Evolutionary conservation across 2,113 vertebrate species (phyloP), one percentile per base, ranked within the genome.

Genomic region (Agapornis roseicollis): DNA sequence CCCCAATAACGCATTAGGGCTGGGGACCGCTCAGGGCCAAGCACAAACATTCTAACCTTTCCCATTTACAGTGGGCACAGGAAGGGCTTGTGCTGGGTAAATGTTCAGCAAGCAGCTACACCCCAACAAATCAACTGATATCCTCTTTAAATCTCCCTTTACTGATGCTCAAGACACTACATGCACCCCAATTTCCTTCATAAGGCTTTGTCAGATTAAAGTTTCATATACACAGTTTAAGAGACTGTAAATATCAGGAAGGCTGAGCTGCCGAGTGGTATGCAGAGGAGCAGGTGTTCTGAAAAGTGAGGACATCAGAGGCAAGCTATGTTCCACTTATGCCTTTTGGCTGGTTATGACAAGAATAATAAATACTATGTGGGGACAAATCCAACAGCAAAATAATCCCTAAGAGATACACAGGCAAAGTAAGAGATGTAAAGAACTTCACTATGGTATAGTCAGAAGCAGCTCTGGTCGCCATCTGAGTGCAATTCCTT

Each of bases 1-100:
- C 12, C 27, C 61, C 46, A 2, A 3, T 3, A 37, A 37, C 29
- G 50, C 9, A 10, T 13, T 9, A 22, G 85, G 3, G 58, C 20
- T 1, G 7, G 24, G 52, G 61, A 80, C 10, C n/a, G 10, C 1
- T 0, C 1, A 3, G 31, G 42, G 17, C 22, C 1, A 1, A 28
- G 42, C 50, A 50, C 1, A 1, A 31, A 42, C 44, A 42, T 8
- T 35, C 35, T 49, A 50, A 8, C 29, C 42, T 9, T 37, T 16
- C 58, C 49, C 10, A 0, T 2, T 42, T 4, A 23, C 39, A 53
- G 35, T 3, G 10, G 18, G 31, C 41, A 6, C 0, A 2, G 44
- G 46, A 22, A 39, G 19, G 66, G 52, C n/a, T 56, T 20, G 27
- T 11, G 2, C 56, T 2, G 19, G 41, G 19, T 2, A 2, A 16